Percentiles rank a stretch among this genome's conserved stretches.
Conservation (phyloP, 2,797 vertebrate species). For the Glossophaga mutica region DNA sequence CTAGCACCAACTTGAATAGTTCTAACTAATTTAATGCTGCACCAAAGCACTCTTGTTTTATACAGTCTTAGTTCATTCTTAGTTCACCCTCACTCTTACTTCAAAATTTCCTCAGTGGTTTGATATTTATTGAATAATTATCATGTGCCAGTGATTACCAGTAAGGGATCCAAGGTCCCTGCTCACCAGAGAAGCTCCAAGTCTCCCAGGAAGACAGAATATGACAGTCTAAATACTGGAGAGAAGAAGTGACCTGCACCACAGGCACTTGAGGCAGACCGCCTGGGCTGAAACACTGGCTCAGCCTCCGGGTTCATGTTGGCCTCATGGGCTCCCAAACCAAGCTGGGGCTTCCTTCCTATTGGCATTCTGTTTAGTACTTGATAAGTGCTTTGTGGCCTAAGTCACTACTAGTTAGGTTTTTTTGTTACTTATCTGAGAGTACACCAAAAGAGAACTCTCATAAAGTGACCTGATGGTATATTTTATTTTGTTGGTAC, state of each 20-base stretch:
- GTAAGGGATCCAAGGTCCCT: neutral
- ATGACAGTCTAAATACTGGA: neutral
- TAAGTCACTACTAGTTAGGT: neutral
- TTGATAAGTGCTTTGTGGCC: neutral
- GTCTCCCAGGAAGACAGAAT: neutral
- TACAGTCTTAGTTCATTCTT: neutral
- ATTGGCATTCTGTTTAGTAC: neutral
- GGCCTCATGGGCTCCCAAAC: neutral
- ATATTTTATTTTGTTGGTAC: constrained; percentile 29
- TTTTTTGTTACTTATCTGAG: neutral
- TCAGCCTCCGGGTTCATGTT: neutral
- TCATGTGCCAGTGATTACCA: neutral
- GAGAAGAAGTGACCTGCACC: neutral
- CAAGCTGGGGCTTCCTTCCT: neutral
- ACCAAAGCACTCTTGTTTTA: neutral
- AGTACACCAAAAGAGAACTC: neutral
- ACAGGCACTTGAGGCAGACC: neutral
- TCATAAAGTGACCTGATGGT: neutral
- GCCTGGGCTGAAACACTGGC: neutral
- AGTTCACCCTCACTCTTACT: neutral
- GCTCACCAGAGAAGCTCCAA: neutral
- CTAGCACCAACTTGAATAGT: constrained; percentile 10
- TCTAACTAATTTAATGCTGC: neutral
- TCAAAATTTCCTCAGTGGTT: constrained; percentile 4
- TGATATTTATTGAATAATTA: constrained; percentile 28